A percentile compares a stretch with the other conserved stretches of the same genome.
Conservation (phyloP, 2,113 vertebrate genomes). For the Dinomys branickii region DNA sequence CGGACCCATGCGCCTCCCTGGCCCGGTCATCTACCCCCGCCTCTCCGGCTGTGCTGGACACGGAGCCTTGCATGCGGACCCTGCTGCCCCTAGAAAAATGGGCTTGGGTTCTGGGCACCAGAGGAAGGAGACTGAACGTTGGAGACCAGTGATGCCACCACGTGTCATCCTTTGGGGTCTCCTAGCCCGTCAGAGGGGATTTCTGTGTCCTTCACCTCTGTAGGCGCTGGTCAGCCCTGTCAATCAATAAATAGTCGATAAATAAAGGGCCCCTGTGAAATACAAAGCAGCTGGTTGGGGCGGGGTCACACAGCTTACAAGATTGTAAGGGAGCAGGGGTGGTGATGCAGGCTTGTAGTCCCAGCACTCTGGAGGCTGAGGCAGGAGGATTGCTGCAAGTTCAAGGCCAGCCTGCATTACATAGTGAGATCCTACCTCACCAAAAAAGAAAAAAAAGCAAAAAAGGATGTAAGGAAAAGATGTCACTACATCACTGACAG, state of each 20-base stretch:
- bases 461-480: neutral
- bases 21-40: fast-evolving
- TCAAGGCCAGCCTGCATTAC: neutral
- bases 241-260: neutral
- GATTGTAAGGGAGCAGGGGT: neutral
- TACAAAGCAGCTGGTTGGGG: neutral
- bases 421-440: neutral
- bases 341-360: neutral
- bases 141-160: fast-evolving
- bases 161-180: fast-evolving
- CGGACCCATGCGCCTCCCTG: fast-evolving
- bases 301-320: neutral
- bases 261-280: neutral
- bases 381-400: neutral
- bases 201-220: neutral
- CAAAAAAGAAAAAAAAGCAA: too few relatives aligned
- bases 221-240: neutral
- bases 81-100: neutral
- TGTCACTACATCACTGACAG: neutral
- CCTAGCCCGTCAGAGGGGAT: neutral
- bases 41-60: fast-evolving
- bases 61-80: fast-evolving
- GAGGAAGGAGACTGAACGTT: neutral
- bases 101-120: neutral
- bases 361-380: too few relatives aligned